Percentiles rank a stretch among this genome's conserved stretches.
These are phyloP conservation scores for Acanthopleura granulata DNA, from an alignment of 2,888 invertebrate genomes.

Conservation along the genomic window DNA sequence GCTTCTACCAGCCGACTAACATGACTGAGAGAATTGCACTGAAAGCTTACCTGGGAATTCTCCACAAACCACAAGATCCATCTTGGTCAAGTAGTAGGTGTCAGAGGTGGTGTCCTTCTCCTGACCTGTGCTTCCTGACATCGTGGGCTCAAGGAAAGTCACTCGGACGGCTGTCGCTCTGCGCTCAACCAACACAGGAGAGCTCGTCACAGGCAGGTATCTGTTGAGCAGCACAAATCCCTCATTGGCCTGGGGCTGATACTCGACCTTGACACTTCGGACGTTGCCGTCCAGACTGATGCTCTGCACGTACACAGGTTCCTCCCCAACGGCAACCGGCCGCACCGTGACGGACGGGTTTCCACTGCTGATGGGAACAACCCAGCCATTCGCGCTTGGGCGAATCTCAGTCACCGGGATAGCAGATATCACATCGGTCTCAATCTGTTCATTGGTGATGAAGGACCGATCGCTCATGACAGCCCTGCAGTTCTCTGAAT, in stretches of 20 bases:
- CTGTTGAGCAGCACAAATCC: neutral
- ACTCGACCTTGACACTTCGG: neutral
- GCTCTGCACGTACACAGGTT: neutral
- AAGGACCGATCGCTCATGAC: neutral
- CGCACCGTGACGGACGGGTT: constrained; percentile 1
- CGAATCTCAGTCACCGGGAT: neutral
- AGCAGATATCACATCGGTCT: neutral
- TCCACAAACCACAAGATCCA: neutral
- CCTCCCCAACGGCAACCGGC: neutral
- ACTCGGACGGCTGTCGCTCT: neutral
- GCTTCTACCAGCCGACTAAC: no score
- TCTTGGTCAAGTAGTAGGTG: neutral
- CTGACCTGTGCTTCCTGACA: no score
- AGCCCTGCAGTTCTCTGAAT: neutral
- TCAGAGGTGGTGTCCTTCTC: neutral
- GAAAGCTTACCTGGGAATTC: neutral
- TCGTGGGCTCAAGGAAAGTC: neutral
- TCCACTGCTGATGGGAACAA: neutral
- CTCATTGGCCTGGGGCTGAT: neutral
- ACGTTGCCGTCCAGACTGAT: neutral
- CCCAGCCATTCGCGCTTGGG: neutral
- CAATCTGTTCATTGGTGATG: neutral
- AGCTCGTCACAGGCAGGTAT: neutral
- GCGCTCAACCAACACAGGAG: neutral
- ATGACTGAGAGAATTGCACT: neutral